Percentiles rank a stretch among this genome's conserved stretches.
Conservation (phyloP, 1,140 invertebrate genomes). For the Megalonaias nervosa region DNA sequence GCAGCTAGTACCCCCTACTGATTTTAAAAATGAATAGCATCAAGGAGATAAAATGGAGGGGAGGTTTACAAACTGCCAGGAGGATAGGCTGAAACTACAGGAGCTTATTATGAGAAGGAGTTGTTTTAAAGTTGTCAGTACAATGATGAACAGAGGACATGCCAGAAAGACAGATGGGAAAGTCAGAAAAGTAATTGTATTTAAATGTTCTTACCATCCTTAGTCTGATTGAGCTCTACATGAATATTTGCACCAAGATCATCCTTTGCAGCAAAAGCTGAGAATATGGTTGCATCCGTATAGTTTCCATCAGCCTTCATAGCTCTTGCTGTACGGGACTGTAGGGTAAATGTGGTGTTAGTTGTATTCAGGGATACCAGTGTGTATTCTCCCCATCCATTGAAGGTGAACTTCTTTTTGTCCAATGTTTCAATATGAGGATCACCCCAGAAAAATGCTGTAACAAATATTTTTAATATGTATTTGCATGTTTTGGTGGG, state of each 20-base stretch:
- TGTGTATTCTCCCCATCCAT: slow-evolving; percentile 24
- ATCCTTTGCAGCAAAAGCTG: slow-evolving; percentile 19
- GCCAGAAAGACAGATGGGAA: no score
- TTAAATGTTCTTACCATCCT: not conserved
- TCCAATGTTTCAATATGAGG: slow-evolving; percentile 21
- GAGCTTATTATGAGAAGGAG: no score
- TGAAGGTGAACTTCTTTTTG: slow-evolving; percentile 10
- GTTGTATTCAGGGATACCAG: not conserved
- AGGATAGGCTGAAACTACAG: no score
- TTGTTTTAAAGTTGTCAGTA: no score
- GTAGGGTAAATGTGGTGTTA: not conserved
- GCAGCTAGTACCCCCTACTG: no score
- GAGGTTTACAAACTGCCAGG: no score
- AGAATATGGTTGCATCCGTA: slow-evolving; percentile 10
- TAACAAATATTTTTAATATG: not conserved
- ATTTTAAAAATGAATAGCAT: no score
- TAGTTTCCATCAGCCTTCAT: slow-evolving; percentile 6
- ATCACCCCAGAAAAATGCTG: slow-evolving; percentile 13
- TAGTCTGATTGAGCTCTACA: not conserved
- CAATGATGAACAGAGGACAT: no score
- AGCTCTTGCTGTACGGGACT: slow-evolving; percentile 7
- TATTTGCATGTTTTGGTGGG: no score
- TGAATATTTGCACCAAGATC: slow-evolving; percentile 5
- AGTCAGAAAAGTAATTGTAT: no score
- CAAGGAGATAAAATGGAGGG: no score